phyloP scores from a whole-genome alignment of 2,113 vertebrate genomes.

The Monopterus albus region DNA sequence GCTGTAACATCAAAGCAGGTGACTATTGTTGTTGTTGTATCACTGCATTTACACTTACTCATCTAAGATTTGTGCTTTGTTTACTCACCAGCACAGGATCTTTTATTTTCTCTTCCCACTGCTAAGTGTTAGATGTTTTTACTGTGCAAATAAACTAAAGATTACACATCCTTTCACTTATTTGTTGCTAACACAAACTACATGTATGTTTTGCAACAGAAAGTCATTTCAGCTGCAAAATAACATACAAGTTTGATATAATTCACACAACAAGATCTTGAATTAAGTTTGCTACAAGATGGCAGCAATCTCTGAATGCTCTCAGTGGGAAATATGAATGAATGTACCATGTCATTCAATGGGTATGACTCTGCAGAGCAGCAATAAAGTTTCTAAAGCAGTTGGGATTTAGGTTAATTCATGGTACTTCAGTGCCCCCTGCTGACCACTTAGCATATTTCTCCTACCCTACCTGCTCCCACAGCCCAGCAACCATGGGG shows the following conservation, averaged over 20 bases:
- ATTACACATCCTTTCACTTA: conserved; percentile 14
- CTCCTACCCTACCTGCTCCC: not conserved
- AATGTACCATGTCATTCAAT: conserved; percentile 53
- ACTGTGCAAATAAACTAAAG: conserved; percentile 19
- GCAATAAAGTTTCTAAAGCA: conserved; percentile 17
- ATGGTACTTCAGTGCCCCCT: conserved; percentile 64
- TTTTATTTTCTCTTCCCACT: conserved; percentile 17
- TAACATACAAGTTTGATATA: not conserved
- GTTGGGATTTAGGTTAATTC: conserved; percentile 2
- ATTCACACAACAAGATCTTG: too few relatives aligned
- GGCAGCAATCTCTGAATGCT: conserved; percentile 45
- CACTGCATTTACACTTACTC: conserved; percentile 16
- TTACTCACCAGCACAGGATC: too few relatives aligned
- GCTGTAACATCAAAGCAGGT: conserved; percentile 43
- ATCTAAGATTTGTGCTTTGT: not conserved
- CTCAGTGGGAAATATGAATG: conserved; percentile 67
- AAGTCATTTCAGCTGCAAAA: conserved; percentile 19
- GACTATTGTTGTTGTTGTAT: conserved; percentile 36
- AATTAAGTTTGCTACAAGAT: conserved; percentile 25
- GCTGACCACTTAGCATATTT: conserved; percentile 5
- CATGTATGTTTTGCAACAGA: conserved; percentile 8
- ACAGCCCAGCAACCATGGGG: too few relatives aligned
- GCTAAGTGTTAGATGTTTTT: too few relatives aligned
- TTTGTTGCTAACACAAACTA: conserved; percentile 11
- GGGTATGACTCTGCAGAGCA: conserved; percentile 66